Evolutionary conservation across 1,140 invertebrate genomes (phyloP), one percentile per base, ranked within the genome.

Genomic region (Pogonomyrmex barbatus): DNA sequence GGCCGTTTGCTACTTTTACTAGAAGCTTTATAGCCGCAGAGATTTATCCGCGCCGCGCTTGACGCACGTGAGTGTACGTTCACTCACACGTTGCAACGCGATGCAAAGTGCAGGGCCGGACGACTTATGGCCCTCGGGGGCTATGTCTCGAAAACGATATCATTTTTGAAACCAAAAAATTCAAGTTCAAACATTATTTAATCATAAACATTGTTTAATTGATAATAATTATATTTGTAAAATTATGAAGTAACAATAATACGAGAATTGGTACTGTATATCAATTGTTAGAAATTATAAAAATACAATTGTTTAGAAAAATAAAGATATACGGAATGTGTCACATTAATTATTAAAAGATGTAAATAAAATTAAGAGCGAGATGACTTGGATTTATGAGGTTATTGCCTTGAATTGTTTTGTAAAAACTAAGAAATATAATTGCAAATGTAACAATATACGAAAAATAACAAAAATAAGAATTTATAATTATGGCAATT

Each of bases 1-100:
- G n/a, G n/a, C 56, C 42, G 52, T 60, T 60, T 58, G 85, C 56
- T 89, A 90, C 89, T 90, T 90, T 90, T 90, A 90, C 89, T 81
- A 42, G 75, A 45, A 58, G 85, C 65, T 87, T 79, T 90, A 24
- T 24, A 79, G 68, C 84, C 77, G 79, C 58, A 6, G 30, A 71
- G 88, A 90, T 89, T 82, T 73, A 82, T 82, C 79, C 79, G 68
- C 62, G 62, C 30, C 47, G 62, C 68, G 8, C 24, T 60, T 70
- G 77, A 87, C 87, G 60, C 82, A 62, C 68, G 78, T 62, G 45
- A 87, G 17, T 54, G 70, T 86, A 30, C 67, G 50, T n/a, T 39
- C 56, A 17, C 65, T 62, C 30, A 78, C 24, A 45, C 14, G 17
- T 2, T 17, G 78, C 36, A 9, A 45, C 4, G 8, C 33, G 60